Conservation (phyloP, 2,113 vertebrate species). For the Morone chrysops region DNA sequence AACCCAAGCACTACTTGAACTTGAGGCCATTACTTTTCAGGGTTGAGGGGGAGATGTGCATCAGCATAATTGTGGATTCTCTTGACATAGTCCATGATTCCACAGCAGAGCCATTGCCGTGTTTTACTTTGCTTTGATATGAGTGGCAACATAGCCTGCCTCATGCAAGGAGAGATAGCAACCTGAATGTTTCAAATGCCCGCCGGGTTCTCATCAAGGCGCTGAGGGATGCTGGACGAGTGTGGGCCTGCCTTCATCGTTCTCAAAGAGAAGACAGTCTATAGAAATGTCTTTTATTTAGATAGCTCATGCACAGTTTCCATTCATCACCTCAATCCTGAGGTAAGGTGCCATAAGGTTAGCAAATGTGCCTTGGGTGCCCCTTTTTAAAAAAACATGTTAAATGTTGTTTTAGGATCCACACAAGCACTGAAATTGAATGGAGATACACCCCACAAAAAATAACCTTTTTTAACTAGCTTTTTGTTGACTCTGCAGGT, state of each 20-base stretch:
- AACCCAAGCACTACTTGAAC: constrained; percentile 49
- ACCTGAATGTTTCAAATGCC: constrained; percentile 58
- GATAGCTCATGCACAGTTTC: constrained; percentile 27
- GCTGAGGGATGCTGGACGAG: constrained; percentile 69
- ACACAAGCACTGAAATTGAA: constrained; percentile 4
- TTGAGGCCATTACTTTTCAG: constrained; percentile 31
- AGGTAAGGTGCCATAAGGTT: constrained; percentile 1
- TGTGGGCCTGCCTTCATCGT: constrained; percentile 70
- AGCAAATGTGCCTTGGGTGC: background rate
- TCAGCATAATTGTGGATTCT: constrained; percentile 47
- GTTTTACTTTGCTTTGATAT: constrained; percentile 49
- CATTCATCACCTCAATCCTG: constrained; percentile 23
- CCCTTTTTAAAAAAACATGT: constrained; percentile 1
- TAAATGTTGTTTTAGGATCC: constrained; percentile 14
- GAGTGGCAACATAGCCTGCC: constrained; percentile 31
- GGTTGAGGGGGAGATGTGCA: constrained; percentile 17
- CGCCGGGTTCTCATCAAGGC: constrained; percentile 50
- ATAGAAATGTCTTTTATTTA: constrained; percentile 50
- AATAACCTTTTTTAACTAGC: background rate
- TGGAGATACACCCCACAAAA: background rate
- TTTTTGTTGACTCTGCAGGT: constrained; percentile 57
- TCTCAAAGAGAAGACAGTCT: constrained; percentile 36
- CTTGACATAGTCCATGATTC: constrained; percentile 35
- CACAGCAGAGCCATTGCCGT: constrained; percentile 1
- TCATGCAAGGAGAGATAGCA: constrained; percentile 43